Conservation (phyloP, 2,888 invertebrate species). For the Microplitis deprimator region DNA sequence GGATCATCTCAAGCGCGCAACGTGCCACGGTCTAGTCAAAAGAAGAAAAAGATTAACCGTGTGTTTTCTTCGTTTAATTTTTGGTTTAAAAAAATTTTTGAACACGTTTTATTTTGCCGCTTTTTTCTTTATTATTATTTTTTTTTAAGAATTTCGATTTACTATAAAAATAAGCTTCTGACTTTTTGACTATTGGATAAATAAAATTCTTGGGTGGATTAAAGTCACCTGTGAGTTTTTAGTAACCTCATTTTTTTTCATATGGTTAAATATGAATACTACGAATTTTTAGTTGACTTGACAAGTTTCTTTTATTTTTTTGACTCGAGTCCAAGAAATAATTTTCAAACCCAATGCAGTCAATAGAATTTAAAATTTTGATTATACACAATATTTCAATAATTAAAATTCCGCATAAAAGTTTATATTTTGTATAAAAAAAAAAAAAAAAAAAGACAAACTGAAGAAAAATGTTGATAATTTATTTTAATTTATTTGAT, state of each 20-base stretch:
- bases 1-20: conserved; percentile 18
- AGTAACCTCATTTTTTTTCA: conserved; percentile 25
- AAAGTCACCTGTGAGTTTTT: conserved; percentile 10
- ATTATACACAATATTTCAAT: no score
- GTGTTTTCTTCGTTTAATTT: conserved; percentile 39
- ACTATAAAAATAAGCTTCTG: background rate
- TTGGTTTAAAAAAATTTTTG: conserved; percentile 26
- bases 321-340: background rate
- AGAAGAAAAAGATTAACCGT: conserved; percentile 36
- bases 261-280: background rate
- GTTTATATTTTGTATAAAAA: no score
- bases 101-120: conserved; percentile 20
- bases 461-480: no score
- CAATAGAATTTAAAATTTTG: no score
- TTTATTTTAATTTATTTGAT: no score
- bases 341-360: no score
- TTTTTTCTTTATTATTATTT: conserved; percentile 17
- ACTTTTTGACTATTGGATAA: conserved; percentile 31
- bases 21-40: background rate
- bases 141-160: background rate
- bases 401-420: no score
- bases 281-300: background rate
- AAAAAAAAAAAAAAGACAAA: no score
- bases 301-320: background rate
- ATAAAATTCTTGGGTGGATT: conserved; percentile 32